Percentiles rank a stretch among this genome's conserved stretches.
Conservation (phyloP, 2,888 invertebrate species). For the Osmoderma eremita region DNA sequence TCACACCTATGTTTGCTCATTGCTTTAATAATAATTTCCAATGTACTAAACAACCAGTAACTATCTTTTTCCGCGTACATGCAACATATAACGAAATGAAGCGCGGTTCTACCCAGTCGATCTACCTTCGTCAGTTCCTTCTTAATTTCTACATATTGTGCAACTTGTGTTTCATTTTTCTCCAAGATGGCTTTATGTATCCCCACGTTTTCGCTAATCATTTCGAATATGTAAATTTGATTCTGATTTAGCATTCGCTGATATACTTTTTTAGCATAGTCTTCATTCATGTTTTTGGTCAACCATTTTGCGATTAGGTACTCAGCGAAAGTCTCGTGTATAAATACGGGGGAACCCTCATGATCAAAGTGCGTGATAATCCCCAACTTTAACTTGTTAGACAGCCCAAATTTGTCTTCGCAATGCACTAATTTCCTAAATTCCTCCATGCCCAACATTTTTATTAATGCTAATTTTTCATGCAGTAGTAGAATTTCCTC, state of each 20-base stretch:
- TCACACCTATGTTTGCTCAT: background rate
- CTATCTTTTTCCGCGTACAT: background rate
- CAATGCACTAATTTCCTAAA: background rate
- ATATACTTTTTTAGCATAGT: background rate
- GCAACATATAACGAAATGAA: background rate
- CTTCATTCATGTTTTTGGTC: background rate
- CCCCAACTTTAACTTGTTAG: background rate
- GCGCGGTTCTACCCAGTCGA: background rate
- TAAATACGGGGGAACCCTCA: background rate
- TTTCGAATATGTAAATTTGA: background rate
- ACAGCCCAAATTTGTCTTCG: background rate
- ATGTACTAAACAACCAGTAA: too few species aligned
- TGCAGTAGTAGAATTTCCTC: too few species aligned
- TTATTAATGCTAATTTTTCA: background rate
- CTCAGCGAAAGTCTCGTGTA: constrained; percentile 1
- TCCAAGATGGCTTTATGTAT: background rate
- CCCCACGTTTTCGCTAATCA: background rate
- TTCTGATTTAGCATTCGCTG: background rate
- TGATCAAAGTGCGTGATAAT: background rate
- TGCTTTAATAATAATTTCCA: background rate
- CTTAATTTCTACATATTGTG: too few species aligned
- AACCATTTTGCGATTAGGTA: background rate
- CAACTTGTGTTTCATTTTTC: background rate
- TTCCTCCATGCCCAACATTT: background rate
- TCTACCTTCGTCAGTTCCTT: background rate